These are phyloP conservation scores for Bufo bufo DNA, from an alignment of 2,113 vertebrate genomes.

Conservation along the genomic window DNA sequence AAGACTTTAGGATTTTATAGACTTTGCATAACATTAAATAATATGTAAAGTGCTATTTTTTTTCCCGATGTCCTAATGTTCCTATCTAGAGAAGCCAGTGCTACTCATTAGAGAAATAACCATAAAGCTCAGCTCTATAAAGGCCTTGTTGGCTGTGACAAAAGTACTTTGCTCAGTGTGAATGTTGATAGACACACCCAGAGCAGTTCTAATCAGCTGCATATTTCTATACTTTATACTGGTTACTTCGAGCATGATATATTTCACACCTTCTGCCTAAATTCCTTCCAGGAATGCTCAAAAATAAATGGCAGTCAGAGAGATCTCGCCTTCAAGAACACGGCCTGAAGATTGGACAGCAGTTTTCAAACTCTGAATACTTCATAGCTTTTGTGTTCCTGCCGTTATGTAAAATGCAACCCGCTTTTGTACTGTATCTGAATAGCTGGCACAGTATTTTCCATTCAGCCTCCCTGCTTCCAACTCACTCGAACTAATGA, in stretches of 20 bases:
- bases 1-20: neutral
- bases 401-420: conserved; percentile 53
- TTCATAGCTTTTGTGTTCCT: conserved; percentile 49
- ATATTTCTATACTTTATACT: conserved; percentile 28
- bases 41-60: neutral
- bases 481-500: conserved; percentile 35
- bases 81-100: neutral
- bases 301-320: conserved; percentile 8
- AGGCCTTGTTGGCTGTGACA: neutral
- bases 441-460: conserved; percentile 51
- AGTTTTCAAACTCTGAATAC: conserved; percentile 36
- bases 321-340: conserved; percentile 39
- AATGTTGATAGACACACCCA: conserved; percentile 22
- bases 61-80: neutral
- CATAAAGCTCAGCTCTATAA: conserved; percentile 16
- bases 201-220: neutral
- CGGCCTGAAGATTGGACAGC: conserved; percentile 30
- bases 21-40: conserved; percentile 6
- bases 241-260: conserved; percentile 31
- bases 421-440: conserved; percentile 57
- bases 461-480: conserved; percentile 35
- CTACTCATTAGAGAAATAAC: neutral
- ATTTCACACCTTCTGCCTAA: conserved; percentile 40
- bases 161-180: neutral
- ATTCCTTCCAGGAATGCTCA: conserved; percentile 35